A percentile compares a stretch with the other conserved stretches of the same genome.
Evolutionary conservation across 2,113 vertebrate genomes (phyloP).

Genomic region (Psettodes erumei): DNA sequence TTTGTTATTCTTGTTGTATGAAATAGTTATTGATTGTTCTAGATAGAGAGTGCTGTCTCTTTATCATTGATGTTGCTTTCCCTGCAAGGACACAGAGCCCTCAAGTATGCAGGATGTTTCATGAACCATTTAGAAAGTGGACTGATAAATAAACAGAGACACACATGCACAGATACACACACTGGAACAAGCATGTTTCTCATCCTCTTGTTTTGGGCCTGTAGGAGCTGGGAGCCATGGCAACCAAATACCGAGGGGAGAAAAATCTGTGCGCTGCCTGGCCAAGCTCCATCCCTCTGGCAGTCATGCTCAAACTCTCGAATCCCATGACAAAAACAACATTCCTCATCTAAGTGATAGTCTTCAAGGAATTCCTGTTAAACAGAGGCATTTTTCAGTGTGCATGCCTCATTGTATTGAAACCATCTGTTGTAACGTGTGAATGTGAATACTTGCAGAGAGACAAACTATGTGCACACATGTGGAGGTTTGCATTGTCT

Average conservation of each 20-base stretch:
- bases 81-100: constrained; percentile 7
- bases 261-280: constrained; percentile 71
- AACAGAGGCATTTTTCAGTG: constrained; percentile 71
- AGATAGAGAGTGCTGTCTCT: background rate
- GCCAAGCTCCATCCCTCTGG: constrained; percentile 72
- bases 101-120: constrained; percentile 61
- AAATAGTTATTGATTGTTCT: background rate
- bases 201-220: constrained; percentile 74
- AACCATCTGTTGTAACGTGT: constrained; percentile 73
- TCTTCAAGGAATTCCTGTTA: constrained; percentile 78
- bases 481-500: constrained; percentile 31
- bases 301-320: constrained; percentile 73
- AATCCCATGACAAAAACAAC: constrained; percentile 80
- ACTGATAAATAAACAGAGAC: constrained; percentile 53
- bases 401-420: constrained; percentile 68
- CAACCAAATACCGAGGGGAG: constrained; percentile 71
- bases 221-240: constrained; percentile 72
- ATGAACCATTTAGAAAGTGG: constrained; percentile 51
- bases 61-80: background rate
- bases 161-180: constrained; percentile 25
- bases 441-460: constrained; percentile 52
- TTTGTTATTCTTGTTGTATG: background rate
- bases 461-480: constrained; percentile 1
- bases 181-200: constrained; percentile 57
- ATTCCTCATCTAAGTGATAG: constrained; percentile 75